A percentile compares a stretch with the other conserved stretches of the same genome.
These are phyloP conservation scores for Sinosuthora webbiana DNA, from an alignment of 2,113 vertebrate genomes.

Conservation along the genomic window DNA sequence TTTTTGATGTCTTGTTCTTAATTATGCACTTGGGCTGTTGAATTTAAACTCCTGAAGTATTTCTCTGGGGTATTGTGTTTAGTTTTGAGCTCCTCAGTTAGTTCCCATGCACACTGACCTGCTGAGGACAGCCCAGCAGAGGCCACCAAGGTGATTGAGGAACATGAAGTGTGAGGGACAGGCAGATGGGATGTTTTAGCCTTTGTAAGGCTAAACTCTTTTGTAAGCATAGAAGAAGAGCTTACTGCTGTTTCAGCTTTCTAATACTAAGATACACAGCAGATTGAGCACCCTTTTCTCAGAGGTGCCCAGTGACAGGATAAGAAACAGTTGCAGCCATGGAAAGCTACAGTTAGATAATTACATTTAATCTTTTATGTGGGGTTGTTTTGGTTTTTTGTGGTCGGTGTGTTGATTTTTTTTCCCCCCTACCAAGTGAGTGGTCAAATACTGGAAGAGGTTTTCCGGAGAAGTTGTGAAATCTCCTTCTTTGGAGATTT, in stretches of 20 bases:
- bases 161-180: neutral
- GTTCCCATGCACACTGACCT: neutral
- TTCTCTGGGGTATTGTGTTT: neutral
- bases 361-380: neutral
- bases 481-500: neutral
- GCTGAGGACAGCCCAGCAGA: neutral
- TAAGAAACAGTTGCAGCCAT: neutral
- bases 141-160: neutral
- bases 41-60: neutral
- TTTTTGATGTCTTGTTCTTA: neutral
- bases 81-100: neutral
- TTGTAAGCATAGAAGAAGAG: neutral
- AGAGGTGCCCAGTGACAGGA: neutral
- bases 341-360: neutral
- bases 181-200: neutral
- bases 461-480: neutral
- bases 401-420: neutral
- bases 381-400: neutral
- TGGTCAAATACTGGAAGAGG: conserved; percentile 31
- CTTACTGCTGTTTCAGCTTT: neutral
- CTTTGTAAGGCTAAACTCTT: neutral
- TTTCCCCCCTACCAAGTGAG: neutral
- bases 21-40: neutral
- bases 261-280: neutral
- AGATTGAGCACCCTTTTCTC: neutral